Evolutionary conservation across 2,113 vertebrate species (phyloP).

Genomic region (Isichthys henryi): DNA sequence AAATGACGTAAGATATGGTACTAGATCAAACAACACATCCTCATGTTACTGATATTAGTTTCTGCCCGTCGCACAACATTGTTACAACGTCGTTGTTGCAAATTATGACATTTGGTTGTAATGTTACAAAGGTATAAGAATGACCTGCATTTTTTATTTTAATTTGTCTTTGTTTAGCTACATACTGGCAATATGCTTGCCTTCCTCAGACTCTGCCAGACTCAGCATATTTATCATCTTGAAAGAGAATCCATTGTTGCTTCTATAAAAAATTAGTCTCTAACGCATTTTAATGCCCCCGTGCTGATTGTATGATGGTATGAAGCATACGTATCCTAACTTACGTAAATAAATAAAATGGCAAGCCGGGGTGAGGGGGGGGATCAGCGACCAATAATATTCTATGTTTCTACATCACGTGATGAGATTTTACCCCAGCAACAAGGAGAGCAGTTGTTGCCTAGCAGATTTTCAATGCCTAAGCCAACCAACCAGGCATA

Average conservation of each 20-base stretch:
- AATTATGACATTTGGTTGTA: not conserved
- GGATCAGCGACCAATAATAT: constrained; percentile 15
- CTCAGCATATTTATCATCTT: not conserved
- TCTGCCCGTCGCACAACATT: not conserved
- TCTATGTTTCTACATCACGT: constrained; percentile 5
- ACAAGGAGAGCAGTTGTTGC: constrained; percentile 32
- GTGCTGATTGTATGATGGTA: not conserved
- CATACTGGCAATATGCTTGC: not conserved
- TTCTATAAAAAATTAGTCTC: not conserved
- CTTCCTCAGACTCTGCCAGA: not conserved
- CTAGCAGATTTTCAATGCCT: constrained; percentile 29
- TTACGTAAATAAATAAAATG: not conserved
- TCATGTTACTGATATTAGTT: not conserved
- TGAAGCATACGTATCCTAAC: not conserved
- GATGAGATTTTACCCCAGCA: constrained; percentile 25
- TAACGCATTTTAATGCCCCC: not conserved
- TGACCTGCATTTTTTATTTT: not conserved
- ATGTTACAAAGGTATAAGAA: not conserved
- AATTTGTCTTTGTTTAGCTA: not conserved
- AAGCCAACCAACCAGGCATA: constrained; percentile 25
- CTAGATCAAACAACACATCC: not conserved
- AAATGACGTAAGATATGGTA: not conserved
- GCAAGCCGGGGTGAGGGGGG: not conserved
- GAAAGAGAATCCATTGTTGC: not conserved
- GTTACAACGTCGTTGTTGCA: not conserved